Base-by-base conservation (phyloP, 2,888 invertebrate species). In the Erynnis tages region DNA sequence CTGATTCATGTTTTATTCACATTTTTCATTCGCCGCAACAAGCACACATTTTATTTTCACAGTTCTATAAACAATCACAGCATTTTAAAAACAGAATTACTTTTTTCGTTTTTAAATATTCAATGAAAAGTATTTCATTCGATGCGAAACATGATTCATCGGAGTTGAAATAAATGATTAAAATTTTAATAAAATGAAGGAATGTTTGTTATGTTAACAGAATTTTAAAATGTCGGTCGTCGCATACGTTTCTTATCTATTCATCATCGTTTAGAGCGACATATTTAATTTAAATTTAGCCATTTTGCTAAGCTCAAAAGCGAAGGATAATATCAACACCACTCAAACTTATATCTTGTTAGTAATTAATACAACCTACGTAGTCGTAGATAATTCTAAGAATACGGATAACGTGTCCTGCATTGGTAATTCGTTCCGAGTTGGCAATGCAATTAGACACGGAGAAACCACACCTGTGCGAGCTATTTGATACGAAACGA, bases 51-150 rank as follows among this genome's bases (percentile, higher is more conserved):
- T 41, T 25, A 34, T 49, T 49, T 49, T 41, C 41, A 49, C 40
- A 49, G 41, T 49, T 49, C 25, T 41, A 17, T 41, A 34, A 49
- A 49, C 49, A 49, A 41, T 49, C 35, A 37, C 34, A n/a, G 16
- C 16, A 35, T 48, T 40, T 30, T 21, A 13, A 27, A 38, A 30
- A 48, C 38, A 11, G 30, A 29, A 40, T 30, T 13, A 30, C 37
- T 21, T 32, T 32, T 5, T 30, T 48, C 32, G 8, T 13, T 14
- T 48, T 40, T 47, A 10, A 16, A 48, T 25, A 37, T n/a, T n/a
- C n/a, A 19, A 30, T 48, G 16, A 14, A 38, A 11, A 30, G 21
- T 10, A 21, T 30, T 48, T 17, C 6, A 29, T 16, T 16, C 41
- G 40, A 40, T n/a, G 40, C 40, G 25, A 25, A 23, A 23, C 23